Evolutionary conservation across 2,888 invertebrate species (phyloP).

Genomic region (Lysandra bellargus): DNA sequence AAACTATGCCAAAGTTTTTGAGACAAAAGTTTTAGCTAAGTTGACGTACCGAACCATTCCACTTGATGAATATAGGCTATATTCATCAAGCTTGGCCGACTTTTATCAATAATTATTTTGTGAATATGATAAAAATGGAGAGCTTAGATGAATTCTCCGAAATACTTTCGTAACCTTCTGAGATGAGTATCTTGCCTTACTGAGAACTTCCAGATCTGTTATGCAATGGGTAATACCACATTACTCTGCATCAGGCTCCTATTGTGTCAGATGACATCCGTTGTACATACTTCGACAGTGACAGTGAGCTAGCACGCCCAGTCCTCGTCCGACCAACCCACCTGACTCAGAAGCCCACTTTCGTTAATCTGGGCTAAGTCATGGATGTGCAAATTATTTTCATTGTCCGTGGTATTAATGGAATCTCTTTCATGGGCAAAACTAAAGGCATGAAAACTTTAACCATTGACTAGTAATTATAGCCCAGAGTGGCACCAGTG

Average conservation of each 20-base stretch:
- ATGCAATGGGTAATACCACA: constrained; percentile 10
- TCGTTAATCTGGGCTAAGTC: background rate
- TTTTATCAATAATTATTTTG: too few relatives aligned
- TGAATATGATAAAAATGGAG: background rate
- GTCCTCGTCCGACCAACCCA: constrained; percentile 17
- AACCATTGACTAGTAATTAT: too few relatives aligned
- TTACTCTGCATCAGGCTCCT: background rate
- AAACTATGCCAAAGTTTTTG: background rate
- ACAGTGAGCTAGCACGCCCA: constrained; percentile 15
- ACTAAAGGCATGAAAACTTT: too few relatives aligned
- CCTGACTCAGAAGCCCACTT: constrained; percentile 3
- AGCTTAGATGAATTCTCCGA: background rate
- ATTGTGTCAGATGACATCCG: constrained; percentile 20
- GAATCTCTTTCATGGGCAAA: too few relatives aligned
- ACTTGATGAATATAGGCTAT: background rate
- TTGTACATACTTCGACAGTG: constrained; percentile 23
- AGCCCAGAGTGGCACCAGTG: too few relatives aligned
- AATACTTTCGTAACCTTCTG: background rate
- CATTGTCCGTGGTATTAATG: too few relatives aligned
- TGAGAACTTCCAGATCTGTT: background rate
- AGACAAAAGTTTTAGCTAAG: background rate
- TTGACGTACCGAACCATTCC: background rate
- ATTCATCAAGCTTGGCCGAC: background rate
- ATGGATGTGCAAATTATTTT: too few relatives aligned
- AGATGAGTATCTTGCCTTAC: background rate